Base-by-base conservation (phyloP, 2,888 invertebrate genomes). In the Hemaris fuciformis region DNA sequence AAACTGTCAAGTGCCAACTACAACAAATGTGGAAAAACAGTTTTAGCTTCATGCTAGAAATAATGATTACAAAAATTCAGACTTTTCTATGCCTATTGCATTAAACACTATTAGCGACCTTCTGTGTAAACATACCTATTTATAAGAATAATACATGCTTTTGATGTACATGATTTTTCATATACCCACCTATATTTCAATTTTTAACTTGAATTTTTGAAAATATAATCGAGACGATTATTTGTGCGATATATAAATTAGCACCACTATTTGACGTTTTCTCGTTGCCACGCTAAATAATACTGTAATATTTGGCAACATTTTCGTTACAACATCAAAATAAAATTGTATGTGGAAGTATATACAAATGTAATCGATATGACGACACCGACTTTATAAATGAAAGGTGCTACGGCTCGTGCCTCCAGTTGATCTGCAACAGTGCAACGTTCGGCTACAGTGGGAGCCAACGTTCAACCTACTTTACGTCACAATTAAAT, bases 361-460 rank as follows among this genome's bases (percentile, higher is more conserved):
- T 60, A 64, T 64, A 72, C 69, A 77, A 79, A 31, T 80, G 82
- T 79, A 88, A 88, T 90, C 89, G 87, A 89, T 89, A 87, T 91
- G 91, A 90, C 90, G 89, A 89, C 89, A 91, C 81, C 79, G 78
- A 86, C 85, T 87, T 90, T 91, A 92, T 91, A 92, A 91, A 91
- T 89, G 88, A 88, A 87, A 87, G 88, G 85, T 77, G 79, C 77
- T 74, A 76, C 77, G 75, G 78, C 70, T 72, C 67, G 72, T 74
- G 68, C 78, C 77, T 80, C 77, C 89, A 92, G 91, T 91, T 85
- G 84, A 87, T 76, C 70, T 68, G 74, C 79, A 71, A 72, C 80
- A 72, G 79, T 72, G 72, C 76, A 78, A 84, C 92, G 92, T 92
- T 92, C 92, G 92, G 91, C 88, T 91, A 87, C 92, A 91, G 92